phyloP scores from a whole-genome alignment of 2,888 invertebrate species.

The Drosophila subsilvestris region DNA sequence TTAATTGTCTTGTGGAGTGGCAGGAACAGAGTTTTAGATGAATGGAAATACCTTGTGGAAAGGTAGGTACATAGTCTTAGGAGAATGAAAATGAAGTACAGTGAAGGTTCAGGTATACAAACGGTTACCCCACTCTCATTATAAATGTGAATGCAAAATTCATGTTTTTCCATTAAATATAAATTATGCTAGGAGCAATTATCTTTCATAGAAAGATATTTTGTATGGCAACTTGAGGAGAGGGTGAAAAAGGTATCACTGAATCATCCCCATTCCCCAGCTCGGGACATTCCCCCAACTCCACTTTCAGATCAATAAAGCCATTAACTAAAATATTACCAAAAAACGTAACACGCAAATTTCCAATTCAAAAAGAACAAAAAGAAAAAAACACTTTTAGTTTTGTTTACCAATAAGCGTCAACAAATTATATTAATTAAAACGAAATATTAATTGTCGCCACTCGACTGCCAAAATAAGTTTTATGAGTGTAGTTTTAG shows the following conservation, averaged over 20 bases:
- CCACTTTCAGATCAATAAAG: constrained; percentile 56
- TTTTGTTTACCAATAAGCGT: constrained; percentile 69
- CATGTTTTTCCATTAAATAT: constrained; percentile 62
- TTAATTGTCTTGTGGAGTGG: constrained; percentile 55
- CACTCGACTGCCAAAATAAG: neutral
- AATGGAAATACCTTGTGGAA: neutral
- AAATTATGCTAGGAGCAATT: constrained; percentile 64
- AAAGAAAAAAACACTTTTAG: constrained; percentile 6
- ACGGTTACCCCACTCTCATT: constrained; percentile 33
- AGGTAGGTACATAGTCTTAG: neutral
- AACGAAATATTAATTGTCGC: constrained; percentile 61
- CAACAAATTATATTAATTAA: constrained; percentile 74
- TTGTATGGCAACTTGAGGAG: neutral
- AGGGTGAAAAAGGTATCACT: neutral
- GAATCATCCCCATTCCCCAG: neutral
- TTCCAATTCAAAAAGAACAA: constrained; percentile 56
- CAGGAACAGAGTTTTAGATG: constrained; percentile 1
- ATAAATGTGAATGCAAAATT: constrained; percentile 67
- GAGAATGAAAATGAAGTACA: no score
- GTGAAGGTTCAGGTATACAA: no score
- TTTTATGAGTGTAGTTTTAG: neutral
- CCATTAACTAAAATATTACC: constrained; percentile 50
- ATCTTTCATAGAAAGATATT: constrained; percentile 35
- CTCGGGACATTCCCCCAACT: neutral
- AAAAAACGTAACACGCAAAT: constrained; percentile 60